Evolutionary conservation across 30 jellyfish, hydroid and myxozoan species (phyloP), one percentile per base, ranked within the genome.

Genomic region (Nemopilema nomurai): DNA sequence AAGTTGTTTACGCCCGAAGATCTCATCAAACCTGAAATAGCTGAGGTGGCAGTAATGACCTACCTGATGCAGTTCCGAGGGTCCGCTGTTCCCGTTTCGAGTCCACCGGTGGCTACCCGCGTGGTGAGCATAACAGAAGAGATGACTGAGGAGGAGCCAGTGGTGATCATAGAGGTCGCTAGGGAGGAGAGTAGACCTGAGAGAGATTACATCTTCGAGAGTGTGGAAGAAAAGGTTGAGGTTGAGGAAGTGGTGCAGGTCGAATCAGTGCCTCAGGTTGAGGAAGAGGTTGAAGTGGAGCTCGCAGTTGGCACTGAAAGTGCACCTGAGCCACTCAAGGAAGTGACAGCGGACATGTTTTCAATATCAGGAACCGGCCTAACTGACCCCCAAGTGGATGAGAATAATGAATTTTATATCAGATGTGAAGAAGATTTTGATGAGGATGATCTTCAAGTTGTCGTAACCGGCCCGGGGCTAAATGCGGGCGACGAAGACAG

Each of bases 1-100:
- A 77, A 89, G 69, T 72, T 94, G 20, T 69, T 94, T 69, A 75
- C 90, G 26, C 96, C 99, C 19, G 94, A 85, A 50, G 99, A 94
- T 26, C 81, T 94, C 90, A 82, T 97, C 20, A 94, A 94, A 52
- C 99, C 99, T 0, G 91, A 87, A 72, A 87, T 94, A 9, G 87
- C 99, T 9, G 99, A 94, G 79, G 62, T 94, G 19, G 99, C 97
- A 30, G 95, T 94, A 19, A 94, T 94, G 99, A 96, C 97, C 30
- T 94, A 94, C 49, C 62, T 83, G 51, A 71, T 89, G 62, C 99
- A 94, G 83, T 94, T 94, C 65, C 23, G 97, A 65, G 82, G 62
- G 25, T 90, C 71, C 20, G 85, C 76, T 6, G 30, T 19, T 1
- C 76, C 87, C 21, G 67, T 50, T 26, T 71, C 57, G 18, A 26